Evolutionary conservation across 2,888 invertebrate species (phyloP), one percentile per base, ranked within the genome.

Genomic region (Rhabditophanes sp.): DNA sequence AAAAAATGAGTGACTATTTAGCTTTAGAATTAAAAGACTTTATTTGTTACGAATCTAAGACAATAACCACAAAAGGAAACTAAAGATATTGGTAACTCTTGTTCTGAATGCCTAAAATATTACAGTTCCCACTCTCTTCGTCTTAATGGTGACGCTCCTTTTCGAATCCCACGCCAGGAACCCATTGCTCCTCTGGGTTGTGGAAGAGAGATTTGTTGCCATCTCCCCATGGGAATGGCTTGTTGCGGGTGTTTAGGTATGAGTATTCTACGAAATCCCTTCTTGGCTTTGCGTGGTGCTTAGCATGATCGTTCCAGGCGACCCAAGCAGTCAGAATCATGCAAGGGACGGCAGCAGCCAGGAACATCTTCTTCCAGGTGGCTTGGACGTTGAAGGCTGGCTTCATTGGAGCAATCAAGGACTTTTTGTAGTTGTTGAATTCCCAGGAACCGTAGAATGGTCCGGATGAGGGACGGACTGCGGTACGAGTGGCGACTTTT

Each of bases 171-270:
- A 57, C 56, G 37, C 58, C 57, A 37, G 57, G 57, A 33, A 58
- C 57, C 38, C 41, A 56, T 37, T 56, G 55, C 37, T 49, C 47
- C 7, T 44, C 25, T 38, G 50, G 49, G 44, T 84, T 84, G 73
- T 85, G 84, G 75, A 87, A 82, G 41, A 87, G 71, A 5, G 77
- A 73, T 65, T 79, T 78, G 67, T 78, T 78, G 44, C 87, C 87
- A 62, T 85, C 84, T 51, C 84, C 83, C 85, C 85, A 87, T 35
- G 85, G 85, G 73, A 83, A 85, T 48, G 78, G 75, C 77, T 51
- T 51, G 47, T 49, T 50, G 35, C 48, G 46, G 28, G 37, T 26
- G 45, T 51, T 56, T 41, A 58, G 42, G 47, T 53, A 59, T n/a
- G 48, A 37, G 35, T 58, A 60, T 25, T 48, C 51, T 20, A 57